Percentiles rank a stretch among this genome's conserved stretches.
Conservation (phyloP, 1,140 invertebrate genomes). For the Diprion similis region DNA sequence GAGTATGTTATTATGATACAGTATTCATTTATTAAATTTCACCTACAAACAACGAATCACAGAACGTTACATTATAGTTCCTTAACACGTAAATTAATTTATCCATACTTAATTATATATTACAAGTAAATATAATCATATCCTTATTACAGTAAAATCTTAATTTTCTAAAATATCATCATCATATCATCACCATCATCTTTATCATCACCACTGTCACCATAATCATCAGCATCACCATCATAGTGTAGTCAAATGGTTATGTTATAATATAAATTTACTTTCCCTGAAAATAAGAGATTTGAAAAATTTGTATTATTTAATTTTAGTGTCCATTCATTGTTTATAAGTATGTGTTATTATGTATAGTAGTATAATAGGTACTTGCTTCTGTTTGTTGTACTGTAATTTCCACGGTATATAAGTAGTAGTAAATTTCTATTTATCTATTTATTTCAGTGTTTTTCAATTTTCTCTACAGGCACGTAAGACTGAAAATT, state of each 20-base stretch:
- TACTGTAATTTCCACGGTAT: conserved; percentile 29
- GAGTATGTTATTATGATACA: conserved; percentile 47
- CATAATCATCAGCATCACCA: not conserved
- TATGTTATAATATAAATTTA: conserved; percentile 59
- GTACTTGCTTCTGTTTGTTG: conserved; percentile 55
- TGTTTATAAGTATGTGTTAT: conserved; percentile 52
- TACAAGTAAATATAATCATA: conserved; percentile 56
- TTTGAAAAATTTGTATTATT: conserved; percentile 17
- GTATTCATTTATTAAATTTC: conserved; percentile 63
- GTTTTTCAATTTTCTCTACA: not conserved
- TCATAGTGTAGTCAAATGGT: conserved; percentile 52
- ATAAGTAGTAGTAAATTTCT: conserved; percentile 20
- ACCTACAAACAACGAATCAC: conserved; percentile 65
- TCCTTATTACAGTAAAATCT: conserved; percentile 61
- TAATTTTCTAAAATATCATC: conserved; percentile 59
- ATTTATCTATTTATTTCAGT: conserved; percentile 43
- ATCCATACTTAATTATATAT: conserved; percentile 54
- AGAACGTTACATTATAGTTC: conserved; percentile 64
- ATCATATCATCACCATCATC: too few species aligned
- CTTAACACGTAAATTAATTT: conserved; percentile 51
- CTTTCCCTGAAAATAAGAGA: conserved; percentile 60
- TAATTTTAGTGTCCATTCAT: conserved; percentile 50
- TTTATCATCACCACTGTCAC: too few species aligned
- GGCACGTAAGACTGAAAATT: conserved; percentile 4
- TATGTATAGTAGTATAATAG: conserved; percentile 54